These are phyloP conservation scores for Xenopus laevis DNA, from an alignment of 2,113 vertebrate genomes.

Conservation along the genomic window DNA sequence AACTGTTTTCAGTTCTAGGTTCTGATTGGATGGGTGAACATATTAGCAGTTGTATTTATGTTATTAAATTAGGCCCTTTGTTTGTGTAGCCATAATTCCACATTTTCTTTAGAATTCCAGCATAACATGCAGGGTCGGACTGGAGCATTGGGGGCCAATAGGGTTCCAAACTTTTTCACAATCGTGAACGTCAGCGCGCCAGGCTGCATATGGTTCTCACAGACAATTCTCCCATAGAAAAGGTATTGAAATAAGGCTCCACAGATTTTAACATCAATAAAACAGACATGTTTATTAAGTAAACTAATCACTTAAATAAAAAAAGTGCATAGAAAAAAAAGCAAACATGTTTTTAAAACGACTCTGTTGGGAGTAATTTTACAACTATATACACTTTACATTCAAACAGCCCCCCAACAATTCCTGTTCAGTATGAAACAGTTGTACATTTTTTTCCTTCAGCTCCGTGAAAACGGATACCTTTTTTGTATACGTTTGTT, in stretches of 20 bases:
- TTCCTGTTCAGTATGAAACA: constrained; percentile 90
- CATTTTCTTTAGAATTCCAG: too few species aligned
- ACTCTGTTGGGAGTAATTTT: constrained; percentile 72
- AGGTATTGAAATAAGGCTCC: neutral
- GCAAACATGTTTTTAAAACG: constrained; percentile 98
- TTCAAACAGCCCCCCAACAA: constrained; percentile 54
- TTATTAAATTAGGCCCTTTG: too few species aligned
- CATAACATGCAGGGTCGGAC: neutral
- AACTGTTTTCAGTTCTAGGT: too few species aligned
- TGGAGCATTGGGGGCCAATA: too few species aligned
- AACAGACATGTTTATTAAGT: constrained; percentile 99
- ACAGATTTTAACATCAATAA: constrained; percentile 75
- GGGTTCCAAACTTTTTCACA: constrained; percentile 50
- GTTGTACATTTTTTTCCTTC: constrained; percentile 84
- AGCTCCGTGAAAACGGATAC: constrained; percentile 75
- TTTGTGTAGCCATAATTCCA: too few species aligned
- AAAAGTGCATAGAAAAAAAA: constrained; percentile 99
- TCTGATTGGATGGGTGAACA: too few species aligned
- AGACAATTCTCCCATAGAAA: too few species aligned
- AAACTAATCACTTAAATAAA: constrained; percentile 99
- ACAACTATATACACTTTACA: constrained; percentile 97
- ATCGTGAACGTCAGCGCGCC: constrained; percentile 99
- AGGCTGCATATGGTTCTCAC: constrained; percentile 79
- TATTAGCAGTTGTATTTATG: too few species aligned
- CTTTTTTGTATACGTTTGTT: constrained; percentile 68